A percentile compares a stretch with the other conserved stretches of the same genome.
These are phyloP conservation scores for Batillaria attramentaria DNA, from an alignment of 1,140 invertebrate genomes.

Conservation along the genomic window DNA sequence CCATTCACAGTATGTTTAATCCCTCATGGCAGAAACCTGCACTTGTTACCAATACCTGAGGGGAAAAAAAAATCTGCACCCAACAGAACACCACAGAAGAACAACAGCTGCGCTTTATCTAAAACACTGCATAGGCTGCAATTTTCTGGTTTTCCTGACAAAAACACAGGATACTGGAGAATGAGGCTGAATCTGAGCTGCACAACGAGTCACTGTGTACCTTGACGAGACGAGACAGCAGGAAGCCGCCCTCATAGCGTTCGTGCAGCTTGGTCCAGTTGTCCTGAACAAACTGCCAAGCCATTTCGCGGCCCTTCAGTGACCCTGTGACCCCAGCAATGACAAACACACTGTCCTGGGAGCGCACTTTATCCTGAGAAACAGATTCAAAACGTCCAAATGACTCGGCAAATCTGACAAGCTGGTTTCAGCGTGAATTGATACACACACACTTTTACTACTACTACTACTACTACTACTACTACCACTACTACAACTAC, in stretches of 20 bases:
- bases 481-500: too few relatives aligned
- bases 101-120: too few relatives aligned
- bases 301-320: constrained; percentile 82
- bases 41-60: background rate
- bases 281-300: constrained; percentile 93
- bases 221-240: constrained; percentile 86
- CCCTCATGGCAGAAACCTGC: too few relatives aligned
- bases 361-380: constrained; percentile 86
- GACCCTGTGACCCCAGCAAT: constrained; percentile 85
- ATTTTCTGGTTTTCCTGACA: background rate
- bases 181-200: background rate
- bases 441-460: too few relatives aligned
- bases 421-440: too few relatives aligned
- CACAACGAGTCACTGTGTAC: constrained; percentile 35
- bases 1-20: too few relatives aligned
- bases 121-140: background rate
- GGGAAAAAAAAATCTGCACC: background rate
- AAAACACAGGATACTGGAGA: background rate
- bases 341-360: constrained; percentile 91
- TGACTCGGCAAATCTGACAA: too few relatives aligned
- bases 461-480: too few relatives aligned
- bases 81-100: too few relatives aligned
- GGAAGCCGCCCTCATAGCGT: constrained; percentile 85
- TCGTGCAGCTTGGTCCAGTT: constrained; percentile 84
- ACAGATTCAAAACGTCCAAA: too few relatives aligned